Evolutionary conservation across 2,888 invertebrate species (phyloP), one percentile per base, ranked within the genome.

Genomic region (Nipponacmea schrenckii): DNA sequence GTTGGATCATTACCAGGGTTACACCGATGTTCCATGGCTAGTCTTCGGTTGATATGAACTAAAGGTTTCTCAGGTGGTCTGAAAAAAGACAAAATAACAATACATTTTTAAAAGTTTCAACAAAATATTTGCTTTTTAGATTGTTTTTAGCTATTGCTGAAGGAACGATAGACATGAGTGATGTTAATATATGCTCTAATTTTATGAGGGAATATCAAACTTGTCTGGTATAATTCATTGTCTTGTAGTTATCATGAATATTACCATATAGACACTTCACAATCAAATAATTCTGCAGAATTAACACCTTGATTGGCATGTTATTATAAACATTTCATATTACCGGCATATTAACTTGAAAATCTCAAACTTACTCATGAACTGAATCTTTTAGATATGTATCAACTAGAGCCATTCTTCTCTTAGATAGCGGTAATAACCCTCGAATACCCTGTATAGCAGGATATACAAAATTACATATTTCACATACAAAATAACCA

Each of bases 311-410:
- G n/a, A n/a, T n/a, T n/a, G n/a, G n/a, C n/a, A n/a, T n/a, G n/a
- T n/a, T n/a, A n/a, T n/a, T n/a, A n/a, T n/a, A n/a, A n/a, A n/a
- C n/a, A n/a, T n/a, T n/a, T n/a, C n/a, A n/a, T n/a, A n/a, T n/a
- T n/a, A n/a, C n/a, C n/a, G n/a, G n/a, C n/a, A n/a, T n/a, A n/a
- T n/a, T n/a, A n/a, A n/a, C n/a, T n/a, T n/a, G n/a, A n/a, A n/a
- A n/a, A n/a, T n/a, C n/a, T n/a, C n/a, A n/a, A n/a, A 82, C 85
- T 82, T 76, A 87, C 87, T 85, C 83, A 14, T 81, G 79, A 48
- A 85, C 83, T n/a, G 87, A 84, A 68, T 86, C 85, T 73, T 84
- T 84, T 8, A 88, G 78, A 73, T 87, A 85, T 64, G 84, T 86
- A 64, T 87, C 87, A 74, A 88, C 84, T 26, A 88, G 77, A 46